Conservation (phyloP, 2,888 invertebrate genomes). For the Monoplex corrugatus region DNA sequence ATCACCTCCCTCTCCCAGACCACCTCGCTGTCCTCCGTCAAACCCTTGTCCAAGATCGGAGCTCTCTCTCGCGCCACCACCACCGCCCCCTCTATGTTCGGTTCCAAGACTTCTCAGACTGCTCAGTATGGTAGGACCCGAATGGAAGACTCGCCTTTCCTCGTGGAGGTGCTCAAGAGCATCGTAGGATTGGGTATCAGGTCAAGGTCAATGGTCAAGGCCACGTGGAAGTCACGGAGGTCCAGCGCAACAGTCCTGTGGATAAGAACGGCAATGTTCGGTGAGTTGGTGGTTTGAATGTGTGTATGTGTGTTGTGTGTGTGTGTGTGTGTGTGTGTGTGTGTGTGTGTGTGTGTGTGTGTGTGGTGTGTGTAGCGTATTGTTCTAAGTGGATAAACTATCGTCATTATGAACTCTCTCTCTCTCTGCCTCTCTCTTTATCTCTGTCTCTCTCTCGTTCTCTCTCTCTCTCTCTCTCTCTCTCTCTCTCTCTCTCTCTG, state of each 20-base stretch:
- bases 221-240: slow-evolving; percentile 69
- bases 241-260: slow-evolving; percentile 74
- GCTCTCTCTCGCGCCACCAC: neutral
- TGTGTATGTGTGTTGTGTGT: neutral
- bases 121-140: slow-evolving; percentile 65
- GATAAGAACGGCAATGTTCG: slow-evolving; percentile 76
- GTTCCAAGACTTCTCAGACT: neutral
- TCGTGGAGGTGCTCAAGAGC: slow-evolving; percentile 77
- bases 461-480: neutral
- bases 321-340: neutral
- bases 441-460: neutral
- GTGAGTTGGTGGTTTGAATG: slow-evolving; percentile 62
- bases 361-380: neutral
- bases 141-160: slow-evolving; percentile 73
- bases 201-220: slow-evolving; percentile 70
- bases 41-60: slow-evolving; percentile 36
- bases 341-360: neutral
- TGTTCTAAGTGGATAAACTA: neutral
- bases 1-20: neutral
- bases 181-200: slow-evolving; percentile 77
- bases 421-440: neutral
- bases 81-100: neutral
- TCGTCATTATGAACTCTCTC: neutral
- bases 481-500: slow-evolving; percentile 7
- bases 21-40: neutral